Base-by-base conservation (phyloP, 2,888 invertebrate genomes). In the Drosophila pseudotakahashii region DNA sequence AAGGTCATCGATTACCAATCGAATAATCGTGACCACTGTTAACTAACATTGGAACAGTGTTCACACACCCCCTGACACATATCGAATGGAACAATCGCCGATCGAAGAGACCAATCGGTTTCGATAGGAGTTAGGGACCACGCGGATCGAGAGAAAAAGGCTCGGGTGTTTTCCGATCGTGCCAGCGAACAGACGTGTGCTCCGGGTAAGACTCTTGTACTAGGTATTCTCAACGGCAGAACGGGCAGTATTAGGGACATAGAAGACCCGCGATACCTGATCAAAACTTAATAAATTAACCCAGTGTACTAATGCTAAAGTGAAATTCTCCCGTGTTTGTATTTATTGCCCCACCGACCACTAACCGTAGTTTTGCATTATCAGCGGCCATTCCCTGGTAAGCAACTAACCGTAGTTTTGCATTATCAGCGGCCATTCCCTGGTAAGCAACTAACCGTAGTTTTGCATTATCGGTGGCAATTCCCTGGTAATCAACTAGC, bases 241-340 rank as follows among this genome's bases (percentile, higher is more conserved):
- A 36, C 36, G n/a, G 5, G 36, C 13, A 5, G n/a, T 36, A 36
- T 36, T 37, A 37, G n/a, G n/a, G n/a, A n/a, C n/a, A n/a, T n/a
- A n/a, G n/a, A n/a, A n/a, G n/a, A n/a, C n/a, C n/a, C n/a, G n/a
- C n/a, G n/a, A n/a, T n/a, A n/a, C n/a, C n/a, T n/a, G n/a, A 37
- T n/a, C n/a, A 37, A 36, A 37, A n/a, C 36, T 37, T n/a, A 37
- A 37, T 37, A 37, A 37, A 37, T n/a, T n/a, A n/a, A n/a, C n/a
- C n/a, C n/a, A n/a, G n/a, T n/a, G n/a, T n/a, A n/a, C n/a, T n/a
- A n/a, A n/a, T n/a, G n/a, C 36, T 36, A 36, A 36, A 36, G 36
- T 6, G 36, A 37, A 37, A 13, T n/a, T 36, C n/a, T 6, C 36
- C 36, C 36, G 13, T 13, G 7, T 32, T 32, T 32, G 2, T 32